Evolutionary conservation across 2,888 invertebrate species (phyloP), one percentile per base, ranked within the genome.

Genomic region (Metacarcinus magister): DNA sequence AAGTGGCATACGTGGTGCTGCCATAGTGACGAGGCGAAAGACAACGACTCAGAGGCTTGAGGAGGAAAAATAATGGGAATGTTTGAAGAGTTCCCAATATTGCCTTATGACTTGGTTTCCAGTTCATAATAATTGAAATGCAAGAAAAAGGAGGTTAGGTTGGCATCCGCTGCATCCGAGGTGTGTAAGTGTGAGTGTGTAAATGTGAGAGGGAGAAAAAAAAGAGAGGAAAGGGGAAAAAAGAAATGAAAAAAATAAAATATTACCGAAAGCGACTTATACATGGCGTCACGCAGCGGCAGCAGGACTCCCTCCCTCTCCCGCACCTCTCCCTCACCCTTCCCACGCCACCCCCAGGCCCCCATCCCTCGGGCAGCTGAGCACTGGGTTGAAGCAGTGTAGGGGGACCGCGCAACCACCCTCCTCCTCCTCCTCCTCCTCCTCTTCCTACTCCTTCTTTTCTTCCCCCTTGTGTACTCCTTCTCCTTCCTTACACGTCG

Each of bases 241-340:
- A 87, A 87, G 10, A 87, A 87, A 8, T 16, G 32, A 87, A 60
- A 60, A 8, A 60, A 60, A 60, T 7, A 54, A 54, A 54, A 54
- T 54, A 16, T 16, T 19, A 60, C 39, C 32, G 87, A 87, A 87
- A 87, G 13, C 39, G 87, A 87, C 87, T 87, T 87, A 87, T 39
- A 87, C 87, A 87, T 87, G 87, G 87, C 87, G 87, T 87, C 87
- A 87, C 87, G 87, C 87, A 87, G 87, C 32, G 75, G 75, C 75
- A 75, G 23, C 75, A 75, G 75, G 75, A 75, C 75, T 75, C 75
- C 82, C 87, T 39, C 87, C 23, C 87, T 87, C 87, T 16, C 39
- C 39, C 39, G 10, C 87, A 16, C 39, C 87, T 39, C 87, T 32
- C 87, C 39, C 87, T 87, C 75, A n/a, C 75, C 75, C 28, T 28